phyloP scores from a whole-genome alignment of 1,140 invertebrate genomes.

The Aphaenogaster ashmeadi region DNA sequence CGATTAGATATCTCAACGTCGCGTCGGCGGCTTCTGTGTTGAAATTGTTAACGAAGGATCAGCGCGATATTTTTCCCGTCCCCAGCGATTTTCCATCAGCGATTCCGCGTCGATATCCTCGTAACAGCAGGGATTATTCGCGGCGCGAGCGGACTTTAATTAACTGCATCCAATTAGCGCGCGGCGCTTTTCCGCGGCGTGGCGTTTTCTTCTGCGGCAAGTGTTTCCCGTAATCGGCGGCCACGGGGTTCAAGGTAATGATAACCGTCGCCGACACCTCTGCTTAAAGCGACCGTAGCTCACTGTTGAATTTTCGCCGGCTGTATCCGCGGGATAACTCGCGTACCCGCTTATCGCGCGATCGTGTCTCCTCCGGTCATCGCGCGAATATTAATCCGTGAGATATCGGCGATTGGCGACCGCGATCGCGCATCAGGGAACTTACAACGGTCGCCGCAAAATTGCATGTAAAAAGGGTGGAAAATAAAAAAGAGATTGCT shows the following conservation, averaged over 20 bases:
- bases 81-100: neutral
- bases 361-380: neutral
- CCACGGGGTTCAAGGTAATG: constrained; percentile 19
- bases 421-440: neutral
- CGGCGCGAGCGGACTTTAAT: constrained; percentile 54
- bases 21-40: neutral
- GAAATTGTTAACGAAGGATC: constrained; percentile 26
- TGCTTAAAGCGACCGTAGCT: constrained; percentile 29
- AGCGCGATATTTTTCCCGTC: neutral
- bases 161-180: constrained; percentile 72
- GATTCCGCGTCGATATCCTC: constrained; percentile 21
- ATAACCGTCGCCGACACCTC: constrained; percentile 13
- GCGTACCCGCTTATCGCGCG: constrained; percentile 24
- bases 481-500: neutral
- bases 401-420: constrained; percentile 63
- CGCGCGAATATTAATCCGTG: constrained; percentile 65
- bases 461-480: neutral
- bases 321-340: constrained; percentile 48
- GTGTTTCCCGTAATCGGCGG: constrained; percentile 4
- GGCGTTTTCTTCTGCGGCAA: constrained; percentile 22
- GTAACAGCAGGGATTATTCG: constrained; percentile 27
- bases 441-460: constrained; percentile 36
- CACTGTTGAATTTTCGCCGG: constrained; percentile 30
- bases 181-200: constrained; percentile 30
- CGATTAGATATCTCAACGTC: neutral